phyloP scores from a whole-genome alignment of 2,797 vertebrate species.

The Synaphobranchus kaupii region DNA sequence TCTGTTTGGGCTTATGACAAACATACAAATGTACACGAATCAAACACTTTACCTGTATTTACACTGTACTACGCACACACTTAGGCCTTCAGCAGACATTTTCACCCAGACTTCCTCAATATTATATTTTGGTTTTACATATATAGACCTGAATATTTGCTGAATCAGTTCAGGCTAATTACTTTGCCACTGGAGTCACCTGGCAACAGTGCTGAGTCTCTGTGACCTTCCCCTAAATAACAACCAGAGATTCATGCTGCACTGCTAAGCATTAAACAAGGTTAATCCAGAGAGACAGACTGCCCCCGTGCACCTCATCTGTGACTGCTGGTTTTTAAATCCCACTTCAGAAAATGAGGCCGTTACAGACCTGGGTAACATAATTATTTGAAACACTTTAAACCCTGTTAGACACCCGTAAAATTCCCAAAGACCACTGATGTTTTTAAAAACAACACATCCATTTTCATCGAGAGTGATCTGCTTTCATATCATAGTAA shows the following conservation, averaged over 20 bases:
- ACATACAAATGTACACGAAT: background rate
- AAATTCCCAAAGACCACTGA: background rate
- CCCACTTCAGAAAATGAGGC: background rate
- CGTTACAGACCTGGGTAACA: background rate
- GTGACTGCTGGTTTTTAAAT: background rate
- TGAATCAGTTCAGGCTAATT: no score
- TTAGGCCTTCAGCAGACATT: background rate
- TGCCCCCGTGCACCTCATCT: background rate
- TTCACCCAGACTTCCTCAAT: background rate
- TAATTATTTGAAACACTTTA: background rate
- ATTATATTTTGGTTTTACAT: background rate
- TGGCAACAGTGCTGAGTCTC: no score
- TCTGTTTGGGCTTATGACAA: background rate
- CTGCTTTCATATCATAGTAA: background rate
- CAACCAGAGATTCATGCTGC: no score
- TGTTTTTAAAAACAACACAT: no score
- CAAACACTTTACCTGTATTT: no score
- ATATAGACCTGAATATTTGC: background rate
- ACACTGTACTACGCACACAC: background rate
- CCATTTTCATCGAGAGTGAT: background rate
- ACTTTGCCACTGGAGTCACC: no score
- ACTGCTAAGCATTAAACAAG: background rate
- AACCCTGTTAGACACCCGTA: background rate
- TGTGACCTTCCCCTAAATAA: no score
- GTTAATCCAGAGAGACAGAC: background rate